Percentiles rank a stretch among this genome's conserved stretches.
Evolutionary conservation across 2,888 invertebrate genomes (phyloP).

Genomic region (Malacosoma neustria): DNA sequence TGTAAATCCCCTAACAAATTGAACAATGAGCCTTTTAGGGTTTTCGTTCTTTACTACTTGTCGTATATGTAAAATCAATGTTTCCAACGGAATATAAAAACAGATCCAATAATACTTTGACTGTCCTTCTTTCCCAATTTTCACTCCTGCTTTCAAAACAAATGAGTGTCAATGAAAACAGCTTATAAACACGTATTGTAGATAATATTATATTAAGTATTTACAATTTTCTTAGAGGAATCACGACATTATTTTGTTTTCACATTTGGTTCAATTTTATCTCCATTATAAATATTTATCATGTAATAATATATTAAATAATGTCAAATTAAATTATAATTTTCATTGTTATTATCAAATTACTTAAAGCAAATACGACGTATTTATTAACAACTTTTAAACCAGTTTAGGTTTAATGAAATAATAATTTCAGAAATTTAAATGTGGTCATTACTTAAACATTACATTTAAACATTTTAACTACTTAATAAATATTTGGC

Average conservation of each 20-base stretch:
- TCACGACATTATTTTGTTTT: slow-evolving; percentile 33
- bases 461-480: slow-evolving; percentile 60
- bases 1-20: too few relatives aligned
- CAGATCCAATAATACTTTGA: slow-evolving; percentile 13
- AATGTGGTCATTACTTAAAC: slow-evolving; percentile 43
- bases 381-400: slow-evolving; percentile 21
- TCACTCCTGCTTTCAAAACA: slow-evolving; percentile 32
- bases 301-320: slow-evolving; percentile 13
- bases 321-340: slow-evolving; percentile 5
- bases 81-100: too few relatives aligned
- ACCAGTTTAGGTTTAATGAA: slow-evolving; percentile 27
- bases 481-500: slow-evolving; percentile 64
- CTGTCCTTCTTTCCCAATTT: slow-evolving; percentile 20
- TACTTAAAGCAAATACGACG: slow-evolving; percentile 8
- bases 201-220: slow-evolving; percentile 53
- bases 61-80: not conserved
- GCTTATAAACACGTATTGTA: slow-evolving; percentile 59
- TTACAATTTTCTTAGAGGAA: slow-evolving; percentile 55
- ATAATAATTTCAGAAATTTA: slow-evolving; percentile 56
- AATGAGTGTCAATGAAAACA: slow-evolving; percentile 43
- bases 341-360: not conserved
- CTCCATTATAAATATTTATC: slow-evolving; percentile 11
- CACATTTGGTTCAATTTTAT: slow-evolving; percentile 42
- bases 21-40: too few relatives aligned
- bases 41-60: not conserved